A percentile compares a stretch with the other conserved stretches of the same genome.
These are phyloP conservation scores for Macroteleia sp. DNA, from an alignment of 2,888 invertebrate species.

Conservation along the genomic window DNA sequence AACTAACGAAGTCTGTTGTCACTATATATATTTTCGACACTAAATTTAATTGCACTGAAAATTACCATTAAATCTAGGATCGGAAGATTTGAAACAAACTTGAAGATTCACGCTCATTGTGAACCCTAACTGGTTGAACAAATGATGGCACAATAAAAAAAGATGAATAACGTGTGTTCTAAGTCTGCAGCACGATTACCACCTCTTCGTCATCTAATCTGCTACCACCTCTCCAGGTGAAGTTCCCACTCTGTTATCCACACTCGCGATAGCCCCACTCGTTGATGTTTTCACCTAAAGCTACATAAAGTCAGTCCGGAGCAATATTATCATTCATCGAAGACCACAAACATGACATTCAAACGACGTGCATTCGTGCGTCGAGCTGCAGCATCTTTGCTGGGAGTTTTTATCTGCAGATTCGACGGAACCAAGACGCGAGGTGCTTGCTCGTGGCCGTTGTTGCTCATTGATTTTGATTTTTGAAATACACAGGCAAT, in stretches of 20 bases:
- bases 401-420: no score
- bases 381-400: conserved; percentile 59
- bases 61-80: no score
- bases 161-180: conserved; percentile 25
- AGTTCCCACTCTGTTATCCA: conserved; percentile 57
- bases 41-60: no score
- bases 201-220: conserved; percentile 49
- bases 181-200: conserved; percentile 31
- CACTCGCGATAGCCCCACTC: conserved; percentile 63
- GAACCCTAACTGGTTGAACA: background rate
- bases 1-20: no score
- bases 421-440: no score
- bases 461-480: background rate
- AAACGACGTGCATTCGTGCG: conserved; percentile 49
- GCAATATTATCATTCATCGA: conserved; percentile 64
- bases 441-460: no score
- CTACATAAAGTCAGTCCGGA: conserved; percentile 46
- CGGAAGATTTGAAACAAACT: no score
- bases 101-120: no score
- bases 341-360: conserved; percentile 67
- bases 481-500: conserved; percentile 15
- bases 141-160: conserved; percentile 19
- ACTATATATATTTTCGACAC: no score
- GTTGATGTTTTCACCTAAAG: conserved; percentile 57
- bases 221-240: conserved; percentile 57